These are phyloP conservation scores for Mareca penelope DNA, from an alignment of 2,797 vertebrate genomes.

Conservation along the genomic window DNA sequence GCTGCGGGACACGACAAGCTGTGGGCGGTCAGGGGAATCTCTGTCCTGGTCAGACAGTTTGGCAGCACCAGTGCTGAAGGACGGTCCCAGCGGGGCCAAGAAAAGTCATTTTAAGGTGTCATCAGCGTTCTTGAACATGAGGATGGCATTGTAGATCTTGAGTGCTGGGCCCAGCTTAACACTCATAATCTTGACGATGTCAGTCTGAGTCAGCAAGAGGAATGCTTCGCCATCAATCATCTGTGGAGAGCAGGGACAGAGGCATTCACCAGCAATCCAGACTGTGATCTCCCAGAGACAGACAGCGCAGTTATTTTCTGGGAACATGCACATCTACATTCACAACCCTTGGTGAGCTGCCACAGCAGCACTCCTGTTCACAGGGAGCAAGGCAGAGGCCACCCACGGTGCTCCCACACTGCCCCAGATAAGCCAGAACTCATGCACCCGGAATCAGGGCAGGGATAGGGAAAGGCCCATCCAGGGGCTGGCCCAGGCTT, in stretches of 20 bases:
- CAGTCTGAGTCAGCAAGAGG: slow-evolving; percentile 94
- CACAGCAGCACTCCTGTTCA: not conserved
- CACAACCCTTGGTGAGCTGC: not conserved
- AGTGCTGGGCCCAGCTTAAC: slow-evolving; percentile 97
- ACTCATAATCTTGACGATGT: slow-evolving; percentile 99
- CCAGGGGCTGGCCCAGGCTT: not conserved
- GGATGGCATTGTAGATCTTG: slow-evolving; percentile 98
- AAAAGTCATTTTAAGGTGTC: slow-evolving; percentile 90
- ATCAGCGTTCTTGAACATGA: slow-evolving; percentile 96
- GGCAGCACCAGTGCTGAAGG: slow-evolving; percentile 49
- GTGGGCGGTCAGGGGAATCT: not conserved
- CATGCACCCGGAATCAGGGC: rapidly evolving
- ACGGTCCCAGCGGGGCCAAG: not conserved
- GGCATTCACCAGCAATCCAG: not conserved
- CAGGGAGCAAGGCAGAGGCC: not conserved
- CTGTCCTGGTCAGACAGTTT: slow-evolving; percentile 43
- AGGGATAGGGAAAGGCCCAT: not conserved
- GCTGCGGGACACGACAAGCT: slow-evolving; percentile 42
- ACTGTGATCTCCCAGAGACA: not conserved
- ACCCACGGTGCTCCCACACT: not conserved
- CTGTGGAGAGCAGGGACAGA: slow-evolving; percentile 72
- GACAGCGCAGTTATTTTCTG: not conserved
- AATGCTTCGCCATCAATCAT: slow-evolving; percentile 98
- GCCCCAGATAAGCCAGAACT: not conserved
- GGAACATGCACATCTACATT: not conserved